Percentiles rank a stretch among this genome's conserved stretches.
phyloP scores from a whole-genome alignment of 2,797 vertebrate genomes.

The Dendrocincla fuliginosa region DNA sequence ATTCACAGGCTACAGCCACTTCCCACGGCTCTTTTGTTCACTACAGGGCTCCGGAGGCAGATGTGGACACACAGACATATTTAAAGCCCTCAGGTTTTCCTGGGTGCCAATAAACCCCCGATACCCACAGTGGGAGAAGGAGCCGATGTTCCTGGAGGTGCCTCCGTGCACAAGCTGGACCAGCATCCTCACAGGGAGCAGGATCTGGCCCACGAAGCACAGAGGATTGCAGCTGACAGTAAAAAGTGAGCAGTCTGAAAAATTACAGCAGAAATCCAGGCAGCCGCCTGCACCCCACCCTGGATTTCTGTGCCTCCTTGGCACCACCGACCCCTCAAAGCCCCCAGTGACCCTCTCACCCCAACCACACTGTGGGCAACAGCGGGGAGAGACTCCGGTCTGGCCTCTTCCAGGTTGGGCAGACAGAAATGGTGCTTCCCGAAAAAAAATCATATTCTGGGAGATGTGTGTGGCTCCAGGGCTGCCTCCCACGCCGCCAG shows the following conservation, averaged over 20 bases:
- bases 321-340: accelerated
- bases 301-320: neutral
- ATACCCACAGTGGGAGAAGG: neutral
- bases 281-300: conserved; percentile 25
- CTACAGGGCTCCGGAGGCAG: neutral
- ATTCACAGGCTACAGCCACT: conserved; percentile 5
- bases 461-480: neutral
- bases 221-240: conserved; percentile 38
- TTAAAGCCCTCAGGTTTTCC: neutral
- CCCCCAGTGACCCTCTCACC: neutral
- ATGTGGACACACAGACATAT: accelerated
- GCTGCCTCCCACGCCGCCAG: neutral
- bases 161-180: neutral
- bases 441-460: neutral
- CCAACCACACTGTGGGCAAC: accelerated
- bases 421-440: neutral
- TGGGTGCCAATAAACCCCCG: neutral
- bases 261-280: conserved; percentile 52
- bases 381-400: accelerated
- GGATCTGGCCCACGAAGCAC: neutral
- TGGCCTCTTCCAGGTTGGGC: neutral
- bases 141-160: accelerated
- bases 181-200: neutral
- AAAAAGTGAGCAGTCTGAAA: conserved; percentile 65
- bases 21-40: conserved; percentile 38